Conservation (phyloP, 2,888 invertebrate species). For the Drosophila engyochracea region DNA sequence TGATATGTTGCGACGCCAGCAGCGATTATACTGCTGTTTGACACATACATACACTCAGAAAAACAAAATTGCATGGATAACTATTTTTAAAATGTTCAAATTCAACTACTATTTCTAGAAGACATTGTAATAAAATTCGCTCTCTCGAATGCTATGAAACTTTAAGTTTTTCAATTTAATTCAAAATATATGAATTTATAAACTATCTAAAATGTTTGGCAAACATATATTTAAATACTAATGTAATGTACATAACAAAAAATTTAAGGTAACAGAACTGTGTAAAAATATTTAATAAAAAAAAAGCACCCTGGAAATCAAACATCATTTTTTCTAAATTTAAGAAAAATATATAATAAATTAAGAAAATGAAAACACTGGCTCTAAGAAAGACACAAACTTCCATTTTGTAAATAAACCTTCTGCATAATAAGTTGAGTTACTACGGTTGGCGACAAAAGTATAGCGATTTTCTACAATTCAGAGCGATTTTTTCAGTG, state of each 20-base stretch:
- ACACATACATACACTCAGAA: not conserved
- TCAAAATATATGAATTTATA: not conserved
- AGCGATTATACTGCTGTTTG: constrained; percentile 13
- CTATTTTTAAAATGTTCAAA: not conserved
- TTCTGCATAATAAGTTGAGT: no score
- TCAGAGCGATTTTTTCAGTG: no score
- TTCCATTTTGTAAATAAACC: not conserved
- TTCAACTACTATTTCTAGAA: not conserved
- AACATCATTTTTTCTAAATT: not conserved
- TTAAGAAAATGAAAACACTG: not conserved
- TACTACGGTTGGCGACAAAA: no score
- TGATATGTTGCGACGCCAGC: constrained; percentile 60
- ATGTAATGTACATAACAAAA: no score
- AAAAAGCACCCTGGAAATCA: not conserved
- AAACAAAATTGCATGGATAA: not conserved
- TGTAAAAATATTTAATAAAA: not conserved
- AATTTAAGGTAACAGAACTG: no score
- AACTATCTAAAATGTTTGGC: not conserved
- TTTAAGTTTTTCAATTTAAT: not conserved
- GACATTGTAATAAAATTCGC: not conserved
- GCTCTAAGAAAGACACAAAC: not conserved
- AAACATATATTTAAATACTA: no score
- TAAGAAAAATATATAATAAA: not conserved
- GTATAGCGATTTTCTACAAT: no score
- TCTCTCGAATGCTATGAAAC: not conserved